These are phyloP conservation scores for Troilus luridus DNA, from an alignment of 2,888 invertebrate genomes.

Conservation along the genomic window DNA sequence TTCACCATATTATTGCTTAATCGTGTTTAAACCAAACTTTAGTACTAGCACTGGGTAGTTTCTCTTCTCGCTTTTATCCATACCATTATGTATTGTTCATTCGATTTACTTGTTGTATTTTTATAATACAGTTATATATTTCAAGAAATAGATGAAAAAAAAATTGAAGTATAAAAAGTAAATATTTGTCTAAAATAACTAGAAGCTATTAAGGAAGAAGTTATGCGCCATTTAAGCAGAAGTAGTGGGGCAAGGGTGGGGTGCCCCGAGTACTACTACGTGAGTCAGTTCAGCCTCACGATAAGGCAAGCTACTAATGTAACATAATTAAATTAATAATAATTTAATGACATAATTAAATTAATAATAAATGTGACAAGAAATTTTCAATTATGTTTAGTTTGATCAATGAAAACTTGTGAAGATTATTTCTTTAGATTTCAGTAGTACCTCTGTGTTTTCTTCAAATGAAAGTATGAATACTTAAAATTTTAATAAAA, in stretches of 20 bases:
- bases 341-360: not conserved
- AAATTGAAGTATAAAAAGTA: not conserved
- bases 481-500: not conserved
- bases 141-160: no score
- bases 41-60: no score
- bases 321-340: not conserved
- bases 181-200: not conserved
- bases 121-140: no score
- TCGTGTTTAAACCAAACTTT: no score
- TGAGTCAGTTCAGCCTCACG: not conserved
- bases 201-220: not conserved
- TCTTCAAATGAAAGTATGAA: not conserved
- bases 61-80: no score
- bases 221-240: conserved; percentile 30
- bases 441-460: not conserved
- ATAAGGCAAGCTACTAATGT: not conserved
- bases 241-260: conserved; percentile 32
- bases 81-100: no score
- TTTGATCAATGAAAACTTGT: not conserved
- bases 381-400: not conserved
- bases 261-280: not conserved
- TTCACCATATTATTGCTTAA: no score
- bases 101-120: no score
- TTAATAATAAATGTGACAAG: not conserved
- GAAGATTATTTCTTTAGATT: not conserved